Evolutionary conservation across 1,140 invertebrate species (phyloP), one percentile per base, ranked within the genome.

Genomic region (Anastatus disparis): DNA sequence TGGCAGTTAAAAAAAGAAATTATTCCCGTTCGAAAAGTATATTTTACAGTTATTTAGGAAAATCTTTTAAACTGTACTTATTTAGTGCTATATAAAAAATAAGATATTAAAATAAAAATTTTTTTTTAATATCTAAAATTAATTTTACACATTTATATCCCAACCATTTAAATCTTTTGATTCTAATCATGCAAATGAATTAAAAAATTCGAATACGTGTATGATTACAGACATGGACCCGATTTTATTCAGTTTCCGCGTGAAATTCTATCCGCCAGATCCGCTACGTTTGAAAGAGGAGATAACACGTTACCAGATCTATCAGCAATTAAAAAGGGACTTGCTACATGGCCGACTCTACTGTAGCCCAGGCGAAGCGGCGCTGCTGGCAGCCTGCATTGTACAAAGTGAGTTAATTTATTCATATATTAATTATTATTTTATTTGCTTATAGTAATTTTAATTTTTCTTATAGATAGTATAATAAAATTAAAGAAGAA

Each of bases 241-340:
- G 59, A 92, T 96, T 77, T 81, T 96, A 29, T 95, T 98, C 82
- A 96, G 95, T 80, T 94, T 98, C 83, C 91, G 96, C 56, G 93
- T 97, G 42, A 97, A 97, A 85, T 98, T 96, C 82, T 98, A 97
- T 83, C 96, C 96, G 9, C 93, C 94, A 29, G 95, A 97, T 88
- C 95, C 96, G 44, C 88, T 92, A 78, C 84, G 89, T 71, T 84
- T 96, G 72, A 94, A 94, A 79, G 94, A 96, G 85, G 94, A 95
- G 86, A 91, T 94, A 52, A 95, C 94, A 15, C 89, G 93, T 73
- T 97, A 97, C 86, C 95, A 96, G 85, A 90, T 98, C 77, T 98
- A 97, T 84, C 90, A 98, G 61, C 97, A 99, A 82, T 85, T 99
- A 62, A 94, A 97, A 85, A 88, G 97, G 82, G 97, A 99, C 87